Evolutionary conservation across 2,113 vertebrate genomes (phyloP).

Genomic region (Athene noctua): DNA sequence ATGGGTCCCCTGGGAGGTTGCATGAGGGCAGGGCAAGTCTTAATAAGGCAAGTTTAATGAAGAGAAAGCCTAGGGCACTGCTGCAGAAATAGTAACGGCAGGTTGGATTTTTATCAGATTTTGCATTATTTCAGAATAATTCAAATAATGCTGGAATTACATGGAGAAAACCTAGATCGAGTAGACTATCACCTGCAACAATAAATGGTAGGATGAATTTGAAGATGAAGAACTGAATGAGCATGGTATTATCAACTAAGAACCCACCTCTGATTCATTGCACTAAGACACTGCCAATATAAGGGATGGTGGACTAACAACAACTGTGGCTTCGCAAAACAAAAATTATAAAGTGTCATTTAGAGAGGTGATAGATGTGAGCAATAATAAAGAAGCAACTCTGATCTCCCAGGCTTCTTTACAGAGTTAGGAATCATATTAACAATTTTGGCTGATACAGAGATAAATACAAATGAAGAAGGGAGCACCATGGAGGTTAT

Average conservation of each 20-base stretch:
- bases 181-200: neutral
- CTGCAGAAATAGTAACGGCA: neutral
- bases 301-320: neutral
- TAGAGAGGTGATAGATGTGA: neutral
- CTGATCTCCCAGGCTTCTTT: neutral
- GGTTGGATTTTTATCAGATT: slow-evolving; percentile 17
- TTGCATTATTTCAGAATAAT: neutral
- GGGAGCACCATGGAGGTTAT: neutral
- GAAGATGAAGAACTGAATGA: neutral
- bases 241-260: neutral
- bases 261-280: neutral
- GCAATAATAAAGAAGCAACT: neutral
- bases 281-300: neutral
- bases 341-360: neutral
- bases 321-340: neutral
- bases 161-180: neutral
- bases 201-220: neutral
- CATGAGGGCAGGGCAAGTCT: neutral
- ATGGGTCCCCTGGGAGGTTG: neutral
- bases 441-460: neutral
- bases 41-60: neutral
- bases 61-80: neutral
- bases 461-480: neutral
- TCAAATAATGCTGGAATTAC: neutral
- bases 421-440: neutral